Conservation (phyloP, 2,888 invertebrate genomes). For the Blastobasis lacticolella region DNA sequence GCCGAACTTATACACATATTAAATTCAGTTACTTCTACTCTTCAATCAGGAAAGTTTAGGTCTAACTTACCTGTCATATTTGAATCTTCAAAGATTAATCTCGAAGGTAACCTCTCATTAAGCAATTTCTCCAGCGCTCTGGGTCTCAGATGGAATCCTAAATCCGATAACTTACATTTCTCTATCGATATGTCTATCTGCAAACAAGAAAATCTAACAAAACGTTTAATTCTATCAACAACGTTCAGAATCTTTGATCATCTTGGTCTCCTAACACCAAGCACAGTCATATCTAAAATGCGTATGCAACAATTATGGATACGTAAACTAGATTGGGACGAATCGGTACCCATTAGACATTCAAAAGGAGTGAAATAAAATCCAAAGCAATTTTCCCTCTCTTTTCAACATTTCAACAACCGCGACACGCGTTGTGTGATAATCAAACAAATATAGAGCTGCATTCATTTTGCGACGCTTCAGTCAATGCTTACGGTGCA, state of each 20-base stretch:
- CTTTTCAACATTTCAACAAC: not conserved
- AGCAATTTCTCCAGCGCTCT: slow-evolving; percentile 1
- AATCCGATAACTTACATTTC: slow-evolving; percentile 1
- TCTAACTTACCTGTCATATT: slow-evolving; percentile 1
- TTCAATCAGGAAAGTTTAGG: slow-evolving; percentile 1
- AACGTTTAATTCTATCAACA: slow-evolving; percentile 1
- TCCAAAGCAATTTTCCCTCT: not conserved
- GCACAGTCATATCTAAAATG: slow-evolving; percentile 2
- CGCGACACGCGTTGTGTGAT: slow-evolving; percentile 1
- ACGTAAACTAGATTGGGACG: slow-evolving; percentile 5
- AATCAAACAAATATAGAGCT: slow-evolving; percentile 1
- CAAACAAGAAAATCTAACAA: slow-evolving; percentile 2
- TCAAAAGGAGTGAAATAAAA: slow-evolving; percentile 1
- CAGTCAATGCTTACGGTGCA: slow-evolving; percentile 7
- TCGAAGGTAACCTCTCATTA: not conserved
- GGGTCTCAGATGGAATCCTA: slow-evolving; percentile 4
- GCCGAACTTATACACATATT: not conserved
- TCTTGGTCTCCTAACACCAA: slow-evolving; percentile 5
- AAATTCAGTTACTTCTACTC: not conserved
- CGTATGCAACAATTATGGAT: slow-evolving; percentile 7
- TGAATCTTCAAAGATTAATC: not conserved
- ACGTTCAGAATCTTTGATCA: slow-evolving; percentile 5
- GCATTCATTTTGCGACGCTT: slow-evolving; percentile 9
- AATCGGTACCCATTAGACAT: slow-evolving; percentile 5
- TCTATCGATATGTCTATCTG: not conserved